Evolutionary conservation across 2,888 invertebrate genomes (phyloP), one percentile per base, ranked within the genome.

Genomic region (Drosophila nr. perissopoda): DNA sequence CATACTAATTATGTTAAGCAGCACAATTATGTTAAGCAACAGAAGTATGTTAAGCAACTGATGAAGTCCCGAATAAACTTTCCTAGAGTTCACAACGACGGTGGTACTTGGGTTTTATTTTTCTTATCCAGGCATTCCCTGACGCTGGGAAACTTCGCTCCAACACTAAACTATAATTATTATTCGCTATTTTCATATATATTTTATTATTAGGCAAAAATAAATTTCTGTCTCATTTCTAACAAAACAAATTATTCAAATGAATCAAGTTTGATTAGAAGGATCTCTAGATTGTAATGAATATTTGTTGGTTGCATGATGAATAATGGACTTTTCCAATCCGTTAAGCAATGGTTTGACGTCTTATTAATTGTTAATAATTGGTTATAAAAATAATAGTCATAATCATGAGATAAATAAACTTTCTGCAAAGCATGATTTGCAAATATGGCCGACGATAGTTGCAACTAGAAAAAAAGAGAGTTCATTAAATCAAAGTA

Each of bases 401-500:
- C 49, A 27, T 27, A 27, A 10, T 18, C 21, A 8, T 21, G 45
- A 45, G 25, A 16, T 25, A 25, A 25, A 25, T 25, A 16, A 45
- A 45, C 25, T 25, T 45, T 25, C 25, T 25, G 25, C 21, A 49
- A 49, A 6, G 18, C 18, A 27, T 49, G 16, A 49, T 18, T 4
- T 0, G 27, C 49, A 27, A 16, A 27, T 27, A 27, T 49, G 27
- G 27, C 18, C 18, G 27, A 27, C 27, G 49, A 10, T 49, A 27
- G 49, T 49, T 27, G 18, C 10, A 10, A 5, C 1, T 2, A n/a
- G 27, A 36, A 45, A 25, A 21, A 18, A 16, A n/a, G 11, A 13
- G 11, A 42, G 33, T 51, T 38, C 25, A 56, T 49, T 51, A 53
- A 56, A 48, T 48, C n/a, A 54, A 49, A 53, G 65, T 69, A 74